Percentiles rank a stretch among this genome's conserved stretches.
These are phyloP conservation scores for Alces alces DNA, from an alignment of 2,113 vertebrate genomes.

Conservation along the genomic window DNA sequence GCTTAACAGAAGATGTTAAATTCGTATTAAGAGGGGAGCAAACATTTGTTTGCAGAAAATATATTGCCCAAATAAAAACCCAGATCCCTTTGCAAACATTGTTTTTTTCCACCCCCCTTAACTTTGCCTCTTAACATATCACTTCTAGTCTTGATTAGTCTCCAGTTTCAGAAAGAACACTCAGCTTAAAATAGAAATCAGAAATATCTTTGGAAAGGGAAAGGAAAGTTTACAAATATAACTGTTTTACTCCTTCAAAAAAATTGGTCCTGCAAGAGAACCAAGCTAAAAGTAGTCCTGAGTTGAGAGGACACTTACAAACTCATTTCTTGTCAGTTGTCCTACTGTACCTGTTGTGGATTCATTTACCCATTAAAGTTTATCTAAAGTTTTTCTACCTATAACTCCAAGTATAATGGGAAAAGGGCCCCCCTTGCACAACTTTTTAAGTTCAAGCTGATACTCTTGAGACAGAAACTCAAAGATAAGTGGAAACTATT, in stretches of 20 bases:
- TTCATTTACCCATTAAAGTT: constrained; percentile 11
- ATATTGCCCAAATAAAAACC: neutral
- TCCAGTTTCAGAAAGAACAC: neutral
- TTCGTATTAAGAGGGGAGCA: neutral
- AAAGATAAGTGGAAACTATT: constrained; percentile 44
- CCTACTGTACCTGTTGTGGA: neutral
- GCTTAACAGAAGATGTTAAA: constrained; percentile 11
- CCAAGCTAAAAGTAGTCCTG: neutral
- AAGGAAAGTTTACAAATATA: constrained; percentile 11
- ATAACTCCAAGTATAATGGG: neutral
- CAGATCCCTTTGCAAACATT: neutral
- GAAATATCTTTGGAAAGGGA: neutral
- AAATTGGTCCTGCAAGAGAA: neutral
- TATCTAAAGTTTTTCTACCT: constrained; percentile 29
- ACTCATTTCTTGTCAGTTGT: neutral
- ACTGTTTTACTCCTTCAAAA: neutral
- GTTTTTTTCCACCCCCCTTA: neutral
- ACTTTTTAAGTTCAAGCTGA: neutral
- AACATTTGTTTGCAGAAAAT: constrained; percentile 1
- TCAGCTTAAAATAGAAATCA: constrained; percentile 36
- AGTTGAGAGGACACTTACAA: neutral
- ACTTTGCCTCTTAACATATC: neutral
- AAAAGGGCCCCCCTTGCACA: neutral
- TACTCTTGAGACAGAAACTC: constrained; percentile 30
- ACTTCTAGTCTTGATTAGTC: neutral